Base-by-base conservation (phyloP, 2,888 invertebrate species). In the Sinhomidia bicolor region DNA sequence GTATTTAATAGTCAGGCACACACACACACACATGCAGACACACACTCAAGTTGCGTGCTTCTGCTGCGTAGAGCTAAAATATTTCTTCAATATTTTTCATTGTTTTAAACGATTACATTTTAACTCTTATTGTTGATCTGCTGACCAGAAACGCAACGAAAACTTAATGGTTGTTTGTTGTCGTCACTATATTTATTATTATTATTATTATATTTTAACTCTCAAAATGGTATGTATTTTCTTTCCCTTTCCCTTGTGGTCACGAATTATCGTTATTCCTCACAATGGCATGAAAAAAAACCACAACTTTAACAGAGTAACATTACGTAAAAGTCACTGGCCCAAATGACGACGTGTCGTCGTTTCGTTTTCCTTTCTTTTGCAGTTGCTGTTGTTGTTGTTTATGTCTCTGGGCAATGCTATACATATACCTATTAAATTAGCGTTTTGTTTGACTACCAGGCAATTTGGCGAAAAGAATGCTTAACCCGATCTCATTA, bases 301-400 rank as follows among this genome's bases (percentile, higher is more conserved):
- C n/a, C 26, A 76, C 29, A 44, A 60, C 76, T n/a, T 6, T 41
- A 41, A 74, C n/a, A 0, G n/a, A 36, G 10, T 76, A 23, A 6
- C 29, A 51, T n/a, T 9, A n/a, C 32, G 51, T 36, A 71, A 76
- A 54, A 78, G 78, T 78, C 78, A 78, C 57, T 78, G 78, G 78
- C 78, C 78, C 17, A 57, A 29, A 54, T 78, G 26, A 78, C 32
- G 78, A n/a, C n/a, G n/a, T n/a, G n/a, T n/a, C n/a, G n/a, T n/a
- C 51, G 9, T 17, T 36, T 26, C 41, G 7, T 57, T 60, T 6
- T 60, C 5, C 10, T 41, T n/a, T 36, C 14, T 41, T 32, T 36
- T 65, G 36, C n/a, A n/a, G 3, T 14, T 51, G 51, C 51, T 41
- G 5, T 41, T 41, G 7, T 10, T 60, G 9, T 71, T 71, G 20